Evolutionary conservation across 2,113 vertebrate species (phyloP).

Genomic region (Lontra canadensis): DNA sequence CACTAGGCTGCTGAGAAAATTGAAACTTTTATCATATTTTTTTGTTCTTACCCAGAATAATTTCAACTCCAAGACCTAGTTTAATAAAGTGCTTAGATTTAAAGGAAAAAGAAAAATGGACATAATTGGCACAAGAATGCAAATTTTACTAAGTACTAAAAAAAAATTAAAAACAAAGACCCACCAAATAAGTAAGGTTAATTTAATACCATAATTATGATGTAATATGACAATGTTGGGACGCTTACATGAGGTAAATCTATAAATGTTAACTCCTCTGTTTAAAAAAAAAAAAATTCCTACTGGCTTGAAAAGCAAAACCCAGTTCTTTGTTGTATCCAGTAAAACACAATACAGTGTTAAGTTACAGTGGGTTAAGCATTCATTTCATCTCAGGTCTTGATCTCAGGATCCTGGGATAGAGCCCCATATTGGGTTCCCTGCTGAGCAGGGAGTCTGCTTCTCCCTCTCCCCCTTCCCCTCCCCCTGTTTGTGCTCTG

Average conservation of each 20-base stretch:
- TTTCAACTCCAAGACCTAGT: neutral
- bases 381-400: neutral
- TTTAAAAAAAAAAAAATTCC: neutral
- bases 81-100: slow-evolving; percentile 9
- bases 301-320: slow-evolving; percentile 16
- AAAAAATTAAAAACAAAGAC: neutral
- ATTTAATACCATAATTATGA: neutral
- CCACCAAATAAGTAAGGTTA: neutral
- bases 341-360: neutral
- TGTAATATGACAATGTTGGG: neutral
- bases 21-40: neutral
- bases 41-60: neutral
- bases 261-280: neutral
- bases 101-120: neutral
- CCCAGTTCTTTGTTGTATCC: neutral
- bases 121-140: neutral
- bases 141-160: slow-evolving; percentile 14
- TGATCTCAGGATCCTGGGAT: neutral
- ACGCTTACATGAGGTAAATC: neutral
- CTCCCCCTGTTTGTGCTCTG: neutral
- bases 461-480: neutral
- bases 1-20: neutral
- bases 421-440: neutral
- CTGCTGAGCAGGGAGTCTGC: neutral
- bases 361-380: neutral